Percentiles rank a stretch among this genome's conserved stretches.
Conservation (phyloP, 2,113 vertebrate species). For the Elgaria multicarinata region DNA sequence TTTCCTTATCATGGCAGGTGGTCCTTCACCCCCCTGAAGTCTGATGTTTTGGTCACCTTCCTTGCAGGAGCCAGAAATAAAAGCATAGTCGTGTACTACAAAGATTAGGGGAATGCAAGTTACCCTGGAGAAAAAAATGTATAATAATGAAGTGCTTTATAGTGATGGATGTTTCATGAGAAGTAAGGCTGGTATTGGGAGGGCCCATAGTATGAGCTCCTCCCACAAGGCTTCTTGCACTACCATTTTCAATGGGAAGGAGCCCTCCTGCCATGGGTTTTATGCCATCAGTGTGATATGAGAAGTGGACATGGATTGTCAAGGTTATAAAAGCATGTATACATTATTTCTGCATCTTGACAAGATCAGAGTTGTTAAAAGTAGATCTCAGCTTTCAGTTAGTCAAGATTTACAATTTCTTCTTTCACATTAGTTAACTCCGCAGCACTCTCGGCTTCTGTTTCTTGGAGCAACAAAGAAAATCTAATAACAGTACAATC, state of each 20-base stretch:
- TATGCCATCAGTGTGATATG: neutral
- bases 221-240: neutral
- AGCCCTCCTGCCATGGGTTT: neutral
- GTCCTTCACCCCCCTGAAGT: no score
- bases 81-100: neutral
- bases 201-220: neutral
- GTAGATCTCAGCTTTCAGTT: neutral
- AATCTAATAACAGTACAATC: neutral
- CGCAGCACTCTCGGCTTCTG: neutral
- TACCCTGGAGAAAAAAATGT: neutral
- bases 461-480: rapidly evolving
- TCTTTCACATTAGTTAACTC: neutral
- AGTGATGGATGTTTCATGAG: neutral
- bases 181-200: neutral
- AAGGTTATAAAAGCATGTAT: neutral
- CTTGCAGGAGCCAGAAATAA: neutral
- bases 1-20: no score
- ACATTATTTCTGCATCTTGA: neutral
- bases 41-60: no score
- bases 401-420: neutral
- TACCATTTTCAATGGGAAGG: neutral
- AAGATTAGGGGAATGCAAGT: neutral
- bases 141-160: neutral
- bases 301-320: neutral
- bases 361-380: neutral